Evolutionary conservation across 1,140 invertebrate species (phyloP).

Genomic region (Ruditapes philippinarum): DNA sequence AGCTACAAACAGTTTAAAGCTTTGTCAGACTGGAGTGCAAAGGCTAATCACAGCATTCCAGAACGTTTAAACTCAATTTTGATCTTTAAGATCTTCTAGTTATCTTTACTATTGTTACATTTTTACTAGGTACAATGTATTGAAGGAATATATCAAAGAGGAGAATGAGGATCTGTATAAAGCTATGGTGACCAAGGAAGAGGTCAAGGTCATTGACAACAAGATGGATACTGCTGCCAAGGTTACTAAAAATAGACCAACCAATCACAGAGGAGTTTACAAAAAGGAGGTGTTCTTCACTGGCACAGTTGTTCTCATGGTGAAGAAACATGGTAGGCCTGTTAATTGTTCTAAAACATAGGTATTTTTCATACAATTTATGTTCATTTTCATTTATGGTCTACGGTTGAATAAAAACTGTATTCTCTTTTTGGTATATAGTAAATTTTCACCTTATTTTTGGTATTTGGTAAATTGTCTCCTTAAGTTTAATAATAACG

Average conservation of each 20-base stretch:
- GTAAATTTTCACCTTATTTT: not conserved
- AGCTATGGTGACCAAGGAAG: constrained; percentile 29
- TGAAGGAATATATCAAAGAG: constrained; percentile 51
- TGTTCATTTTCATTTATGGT: too few species aligned
- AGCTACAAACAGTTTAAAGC: too few species aligned
- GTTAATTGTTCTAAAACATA: too few species aligned
- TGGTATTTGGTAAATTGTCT: too few species aligned
- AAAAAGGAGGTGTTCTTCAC: constrained; percentile 61
- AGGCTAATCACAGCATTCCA: too few species aligned
- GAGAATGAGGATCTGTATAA: constrained; percentile 61
- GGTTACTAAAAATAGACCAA: constrained; percentile 34
- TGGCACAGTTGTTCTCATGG: constrained; percentile 31
- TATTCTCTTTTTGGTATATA: not conserved
- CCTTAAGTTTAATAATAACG: too few species aligned
- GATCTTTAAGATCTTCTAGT: too few species aligned
- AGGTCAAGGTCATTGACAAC: constrained; percentile 32
- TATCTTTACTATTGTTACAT: too few species aligned
- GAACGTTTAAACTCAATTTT: too few species aligned
- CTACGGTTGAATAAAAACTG: too few species aligned
- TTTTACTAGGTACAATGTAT: constrained; percentile 29
- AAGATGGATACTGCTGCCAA: constrained; percentile 56
- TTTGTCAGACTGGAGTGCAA: too few species aligned
- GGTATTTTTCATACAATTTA: not conserved
- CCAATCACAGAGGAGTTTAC: not conserved
- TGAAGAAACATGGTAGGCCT: constrained; percentile 54